Evolutionary conservation across 1,140 invertebrate genomes (phyloP), one percentile per base, ranked within the genome.

Genomic region (Drosophila murphyi): DNA sequence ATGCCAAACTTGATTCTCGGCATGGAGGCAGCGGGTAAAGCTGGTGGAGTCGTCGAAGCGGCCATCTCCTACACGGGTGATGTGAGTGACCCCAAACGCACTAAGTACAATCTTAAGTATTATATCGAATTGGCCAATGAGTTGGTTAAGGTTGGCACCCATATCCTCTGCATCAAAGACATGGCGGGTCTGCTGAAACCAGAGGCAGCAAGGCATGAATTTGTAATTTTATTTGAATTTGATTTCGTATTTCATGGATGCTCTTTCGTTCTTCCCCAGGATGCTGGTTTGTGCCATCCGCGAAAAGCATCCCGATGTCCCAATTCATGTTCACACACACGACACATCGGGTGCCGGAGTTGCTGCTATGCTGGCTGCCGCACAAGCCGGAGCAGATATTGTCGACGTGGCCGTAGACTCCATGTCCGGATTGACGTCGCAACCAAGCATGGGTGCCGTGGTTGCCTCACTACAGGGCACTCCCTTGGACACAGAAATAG

Each of bases 61-160:
- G 98, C 98, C 7, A 99, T 99, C 80, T 99, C 98, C 0, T 99
- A 99, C 92, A 99, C 98, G 6, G 99, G 99, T 5, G 99, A 99
- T 93, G 98, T 99, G 0, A 97, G 97, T 35, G 96, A 99, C 93
- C 97, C 98, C 0, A 95, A 83, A 8, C 96, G 96, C 68, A 97
- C 94, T 28, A 99, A 99, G 93, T 99, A 99, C 92, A 96, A 98
- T 92, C 94, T 99, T 0, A 96, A 99, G 56, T 99, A 99, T 93
- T 99, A 99, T 87, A 88, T 97, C 5, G 95, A 98, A 51, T 93
- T 99, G 54, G 96, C 98, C 28, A 96, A 98, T 87, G 97, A 99
- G 92, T 93, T 99, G 5, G 97, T 99, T 0, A 99, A 98, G 93
- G 98, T 97, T 54, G 98, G 94, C n/a, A 98, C 98, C 20, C 99